phyloP scores from a whole-genome alignment of 1,140 invertebrate genomes.

The Dinoponera quadriceps region DNA sequence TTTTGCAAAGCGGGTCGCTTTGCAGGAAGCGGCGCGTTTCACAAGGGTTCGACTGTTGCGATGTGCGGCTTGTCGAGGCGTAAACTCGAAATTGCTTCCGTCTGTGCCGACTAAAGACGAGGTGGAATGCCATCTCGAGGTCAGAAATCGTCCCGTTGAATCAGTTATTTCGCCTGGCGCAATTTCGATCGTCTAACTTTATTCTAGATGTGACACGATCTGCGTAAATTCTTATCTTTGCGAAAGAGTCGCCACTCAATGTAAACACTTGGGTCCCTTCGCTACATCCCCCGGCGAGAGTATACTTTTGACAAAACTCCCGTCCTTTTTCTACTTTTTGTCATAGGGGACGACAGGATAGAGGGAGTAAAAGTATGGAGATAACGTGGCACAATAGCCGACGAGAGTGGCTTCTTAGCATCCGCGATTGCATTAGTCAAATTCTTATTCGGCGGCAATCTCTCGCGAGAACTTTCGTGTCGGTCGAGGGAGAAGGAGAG shows the following conservation, averaged over 20 bases:
- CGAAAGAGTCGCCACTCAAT: constrained; percentile 14
- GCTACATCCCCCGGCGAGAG: constrained; percentile 22
- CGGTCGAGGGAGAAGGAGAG: constrained; percentile 17
- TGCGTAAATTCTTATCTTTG: neutral
- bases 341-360: constrained; percentile 8
- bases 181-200: too few species aligned
- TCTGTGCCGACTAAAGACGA: constrained; percentile 38
- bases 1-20: neutral
- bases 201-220: too few species aligned
- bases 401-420: constrained; percentile 81
- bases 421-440: constrained; percentile 81
- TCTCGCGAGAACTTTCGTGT: constrained; percentile 49
- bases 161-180: constrained; percentile 43
- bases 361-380: constrained; percentile 55
- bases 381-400: constrained; percentile 74
- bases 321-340: constrained; percentile 37
- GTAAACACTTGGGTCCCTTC: constrained; percentile 18
- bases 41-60: constrained; percentile 29
- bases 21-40: constrained; percentile 1
- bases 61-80: constrained; percentile 43
- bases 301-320: constrained; percentile 49
- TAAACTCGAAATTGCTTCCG: constrained; percentile 59
- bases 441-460: constrained; percentile 74
- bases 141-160: constrained; percentile 50
- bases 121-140: constrained; percentile 52